Percentiles rank a stretch among this genome's conserved stretches.
Evolutionary conservation across 2,797 vertebrate genomes (phyloP).

Genomic region (Sebastes variabilis): DNA sequence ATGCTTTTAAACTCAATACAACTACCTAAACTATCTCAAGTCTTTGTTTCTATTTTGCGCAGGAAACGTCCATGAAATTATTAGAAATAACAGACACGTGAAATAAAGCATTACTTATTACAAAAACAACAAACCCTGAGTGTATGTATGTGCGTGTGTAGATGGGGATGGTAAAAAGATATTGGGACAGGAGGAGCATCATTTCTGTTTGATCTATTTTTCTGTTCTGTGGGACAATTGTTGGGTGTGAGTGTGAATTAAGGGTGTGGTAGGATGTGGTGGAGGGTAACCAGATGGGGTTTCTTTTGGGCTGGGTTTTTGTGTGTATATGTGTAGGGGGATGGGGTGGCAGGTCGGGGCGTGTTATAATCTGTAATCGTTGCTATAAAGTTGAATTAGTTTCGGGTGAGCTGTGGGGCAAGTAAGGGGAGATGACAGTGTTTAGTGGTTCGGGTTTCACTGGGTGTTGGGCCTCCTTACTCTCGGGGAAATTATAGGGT

Average conservation of each 20-base stretch:
- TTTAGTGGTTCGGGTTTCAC: slow-evolving; percentile 35
- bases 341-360: neutral
- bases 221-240: slow-evolving; percentile 16
- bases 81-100: neutral
- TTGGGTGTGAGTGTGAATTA: slow-evolving; percentile 14
- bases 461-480: neutral
- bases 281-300: slow-evolving; percentile 22
- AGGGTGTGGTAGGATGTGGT: slow-evolving; percentile 21
- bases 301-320: slow-evolving; percentile 32
- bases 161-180: neutral
- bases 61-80: neutral
- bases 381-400: slow-evolving; percentile 23
- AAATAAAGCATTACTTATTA: neutral
- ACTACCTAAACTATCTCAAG: neutral
- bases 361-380: slow-evolving; percentile 11
- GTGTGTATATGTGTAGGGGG: neutral
- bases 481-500: slow-evolving; percentile 34
- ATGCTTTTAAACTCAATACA: neutral
- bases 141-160: neutral
- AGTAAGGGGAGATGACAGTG: slow-evolving; percentile 10
- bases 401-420: slow-evolving; percentile 16
- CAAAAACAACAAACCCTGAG: neutral
- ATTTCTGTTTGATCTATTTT: slow-evolving; percentile 18
- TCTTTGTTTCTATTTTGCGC: neutral
- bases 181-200: neutral